Evolutionary conservation across 1,140 invertebrate genomes (phyloP).

Genomic region (Dendrolimus punctatus): DNA sequence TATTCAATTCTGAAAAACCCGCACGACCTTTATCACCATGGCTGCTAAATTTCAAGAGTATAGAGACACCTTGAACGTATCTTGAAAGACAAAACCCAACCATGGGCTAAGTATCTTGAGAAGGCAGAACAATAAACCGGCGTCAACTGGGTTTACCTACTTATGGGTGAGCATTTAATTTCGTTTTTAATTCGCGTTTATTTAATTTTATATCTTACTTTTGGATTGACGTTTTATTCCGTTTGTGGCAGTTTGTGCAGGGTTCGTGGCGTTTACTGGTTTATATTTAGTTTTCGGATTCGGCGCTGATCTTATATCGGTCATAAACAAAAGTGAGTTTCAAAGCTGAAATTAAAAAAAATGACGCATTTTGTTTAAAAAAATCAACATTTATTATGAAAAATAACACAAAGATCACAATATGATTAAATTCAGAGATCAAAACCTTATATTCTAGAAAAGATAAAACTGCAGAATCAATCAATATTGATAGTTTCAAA

Average conservation of each 20-base stretch:
- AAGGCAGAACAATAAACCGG: slow-evolving; percentile 86
- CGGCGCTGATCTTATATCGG: slow-evolving; percentile 95
- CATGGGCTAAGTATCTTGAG: slow-evolving; percentile 82
- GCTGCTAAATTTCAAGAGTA: slow-evolving; percentile 74
- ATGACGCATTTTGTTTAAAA: too few relatives aligned
- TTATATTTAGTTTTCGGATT: slow-evolving; percentile 96
- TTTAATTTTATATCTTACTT: slow-evolving; percentile 66
- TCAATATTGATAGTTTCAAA: too few relatives aligned
- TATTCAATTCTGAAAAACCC: slow-evolving; percentile 35
- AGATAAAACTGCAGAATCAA: too few relatives aligned
- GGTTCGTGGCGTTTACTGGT: slow-evolving; percentile 78
- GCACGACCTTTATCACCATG: slow-evolving; percentile 67
- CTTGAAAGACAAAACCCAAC: slow-evolving; percentile 83
- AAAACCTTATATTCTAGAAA: too few relatives aligned
- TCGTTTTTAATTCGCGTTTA: slow-evolving; percentile 47
- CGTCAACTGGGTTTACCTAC: slow-evolving; percentile 87
- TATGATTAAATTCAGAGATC: too few relatives aligned
- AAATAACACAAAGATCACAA: too few relatives aligned
- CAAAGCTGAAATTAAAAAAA: too few relatives aligned
- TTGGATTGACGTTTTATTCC: slow-evolving; percentile 55
- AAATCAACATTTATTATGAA: too few relatives aligned
- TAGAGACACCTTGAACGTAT: slow-evolving; percentile 80
- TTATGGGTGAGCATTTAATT: slow-evolving; percentile 79
- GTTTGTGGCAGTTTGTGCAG: slow-evolving; percentile 77
- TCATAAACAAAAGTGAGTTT: too few relatives aligned